Conservation (phyloP, 2,888 invertebrate species). For the Microctonus aethiopoides region DNA sequence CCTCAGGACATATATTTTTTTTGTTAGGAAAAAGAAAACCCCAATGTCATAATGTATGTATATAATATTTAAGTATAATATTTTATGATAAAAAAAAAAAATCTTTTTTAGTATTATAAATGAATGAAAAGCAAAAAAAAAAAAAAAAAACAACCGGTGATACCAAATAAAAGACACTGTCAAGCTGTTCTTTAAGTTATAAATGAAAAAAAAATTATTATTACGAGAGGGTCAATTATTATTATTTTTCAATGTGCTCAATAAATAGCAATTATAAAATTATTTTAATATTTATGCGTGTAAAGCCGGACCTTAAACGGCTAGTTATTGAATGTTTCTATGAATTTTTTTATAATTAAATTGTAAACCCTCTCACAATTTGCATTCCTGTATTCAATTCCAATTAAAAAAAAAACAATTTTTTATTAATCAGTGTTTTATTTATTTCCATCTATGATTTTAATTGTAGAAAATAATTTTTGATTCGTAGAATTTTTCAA, state of each 20-base stretch:
- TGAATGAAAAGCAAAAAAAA: neutral
- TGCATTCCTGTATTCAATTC: slow-evolving; percentile 52
- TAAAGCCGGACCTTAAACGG: neutral
- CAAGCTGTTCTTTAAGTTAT: neutral
- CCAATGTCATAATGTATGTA: no score
- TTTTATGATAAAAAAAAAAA: neutral
- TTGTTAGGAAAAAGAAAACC: neutral
- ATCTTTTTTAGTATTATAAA: neutral
- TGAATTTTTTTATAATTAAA: slow-evolving; percentile 41
- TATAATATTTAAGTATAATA: neutral
- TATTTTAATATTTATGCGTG: neutral
- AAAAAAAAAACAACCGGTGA: neutral
- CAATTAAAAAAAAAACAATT: slow-evolving; percentile 36
- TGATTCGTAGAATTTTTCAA: neutral
- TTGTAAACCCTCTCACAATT: slow-evolving; percentile 47
- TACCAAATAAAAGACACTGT: slow-evolving; percentile 17
- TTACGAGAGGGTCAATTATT: neutral
- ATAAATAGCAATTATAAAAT: neutral
- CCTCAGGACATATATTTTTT: neutral
- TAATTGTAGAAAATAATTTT: slow-evolving; percentile 7
- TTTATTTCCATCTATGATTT: neutral
- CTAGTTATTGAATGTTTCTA: neutral
- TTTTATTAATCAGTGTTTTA: slow-evolving; percentile 30
- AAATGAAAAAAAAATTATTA: neutral
- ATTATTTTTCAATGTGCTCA: neutral